A percentile compares a stretch with the other conserved stretches of the same genome.
Evolutionary conservation across 2,888 invertebrate genomes (phyloP).

Genomic region (Agrilus mali): DNA sequence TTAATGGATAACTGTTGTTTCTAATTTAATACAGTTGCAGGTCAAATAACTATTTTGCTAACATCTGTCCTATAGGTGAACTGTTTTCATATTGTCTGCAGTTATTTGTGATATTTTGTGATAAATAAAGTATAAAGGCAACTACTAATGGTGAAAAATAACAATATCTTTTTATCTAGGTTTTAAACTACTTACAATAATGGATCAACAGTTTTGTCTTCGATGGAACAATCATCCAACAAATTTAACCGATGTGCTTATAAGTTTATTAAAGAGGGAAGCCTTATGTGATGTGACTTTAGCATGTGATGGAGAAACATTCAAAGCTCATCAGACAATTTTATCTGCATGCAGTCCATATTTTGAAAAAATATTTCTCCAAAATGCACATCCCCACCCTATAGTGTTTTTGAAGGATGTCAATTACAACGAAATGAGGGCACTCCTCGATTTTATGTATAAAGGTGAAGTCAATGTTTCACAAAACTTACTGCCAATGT

Average conservation of each 20-base stretch:
- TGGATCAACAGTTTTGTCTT: constrained; percentile 77
- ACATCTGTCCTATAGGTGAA: too few relatives aligned
- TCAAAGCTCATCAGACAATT: constrained; percentile 88
- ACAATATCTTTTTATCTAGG: not conserved
- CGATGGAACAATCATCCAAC: constrained; percentile 91
- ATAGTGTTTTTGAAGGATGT: constrained; percentile 90
- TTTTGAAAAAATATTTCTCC: constrained; percentile 83
- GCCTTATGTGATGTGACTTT: constrained; percentile 86
- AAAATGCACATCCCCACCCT: constrained; percentile 80
- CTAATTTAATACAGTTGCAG: constrained; percentile 35
- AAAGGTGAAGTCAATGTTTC: constrained; percentile 71
- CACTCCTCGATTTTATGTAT: constrained; percentile 86
- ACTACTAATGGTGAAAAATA: too few relatives aligned
- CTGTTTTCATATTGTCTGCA: too few relatives aligned
- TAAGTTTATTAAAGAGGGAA: constrained; percentile 75
- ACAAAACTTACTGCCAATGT: constrained; percentile 80
- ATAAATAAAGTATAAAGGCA: too few relatives aligned
- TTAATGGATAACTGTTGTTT: constrained; percentile 32
- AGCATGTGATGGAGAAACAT: constrained; percentile 82
- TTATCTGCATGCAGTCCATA: constrained; percentile 89
- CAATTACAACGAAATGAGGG: constrained; percentile 78
- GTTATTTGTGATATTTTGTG: too few relatives aligned
- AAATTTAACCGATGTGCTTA: constrained; percentile 82
- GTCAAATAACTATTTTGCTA: constrained; percentile 33
- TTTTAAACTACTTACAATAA: constrained; percentile 8